Evolutionary conservation across 2,888 invertebrate genomes (phyloP), one percentile per base, ranked within the genome.

Genomic region (Ctenicera cuprea): DNA sequence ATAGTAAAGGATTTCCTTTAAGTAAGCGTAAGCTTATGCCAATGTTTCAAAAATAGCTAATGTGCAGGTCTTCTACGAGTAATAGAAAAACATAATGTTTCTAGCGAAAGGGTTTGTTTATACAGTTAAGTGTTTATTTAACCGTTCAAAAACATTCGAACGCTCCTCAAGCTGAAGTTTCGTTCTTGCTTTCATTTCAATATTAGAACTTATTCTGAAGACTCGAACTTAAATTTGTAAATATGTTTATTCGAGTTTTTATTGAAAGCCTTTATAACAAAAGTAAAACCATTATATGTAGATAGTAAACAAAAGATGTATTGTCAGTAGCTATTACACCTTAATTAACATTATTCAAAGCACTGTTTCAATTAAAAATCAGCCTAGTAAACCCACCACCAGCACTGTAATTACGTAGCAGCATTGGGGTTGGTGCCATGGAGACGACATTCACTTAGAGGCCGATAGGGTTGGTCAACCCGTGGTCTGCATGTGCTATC

Each of bases 111-210:
- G 67, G 59, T 43, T 59, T 67, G 48, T 67, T 67, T 57, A 45
- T 57, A 18, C 48, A 59, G 48, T 37, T 43, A 67, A 67, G 67
- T 67, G 67, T 59, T 67, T 67, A 67, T 67, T 67, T 57, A 67
- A 67, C 43, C 30, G n/a, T 43, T 59, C 59, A 59, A 67, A 57
- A 67, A 59, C 59, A 59, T 59, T 16, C 59, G 26, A 14, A 59
- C 16, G 2, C 26, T 26, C 5, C 33, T 9, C 33, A 33, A 33
- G 33, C 33, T 33, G 33, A 4, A 5, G 9, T 33, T 8, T 33
- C 9, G 33, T 33, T 9, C 26, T 5, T 26, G 26, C 26, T n/a
- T 26, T 26, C 3, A 3, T 33, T 5, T 33, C 7, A 33, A 33
- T 33, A 8, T 33, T 33, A 33, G 12, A 57, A 57, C 18, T 14